A percentile compares a stretch with the other conserved stretches of the same genome.
Conservation (phyloP, 2,113 vertebrate genomes). For the Plectropomus leopardus region DNA sequence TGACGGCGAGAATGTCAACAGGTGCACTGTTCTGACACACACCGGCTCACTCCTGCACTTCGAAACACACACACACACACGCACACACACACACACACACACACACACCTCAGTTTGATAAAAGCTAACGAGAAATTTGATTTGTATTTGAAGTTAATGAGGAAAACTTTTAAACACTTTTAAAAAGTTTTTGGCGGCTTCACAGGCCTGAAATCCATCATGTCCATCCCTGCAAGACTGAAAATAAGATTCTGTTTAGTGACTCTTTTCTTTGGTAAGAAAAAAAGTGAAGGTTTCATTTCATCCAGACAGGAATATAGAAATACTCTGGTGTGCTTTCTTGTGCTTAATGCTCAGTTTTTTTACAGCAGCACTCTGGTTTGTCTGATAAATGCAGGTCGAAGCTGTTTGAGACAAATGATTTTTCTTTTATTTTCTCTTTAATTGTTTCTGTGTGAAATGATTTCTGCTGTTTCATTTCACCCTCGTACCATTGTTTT, state of each 20-base stretch:
- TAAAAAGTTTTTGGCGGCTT: constrained; percentile 40
- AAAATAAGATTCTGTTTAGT: background rate
- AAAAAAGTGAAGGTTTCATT: background rate
- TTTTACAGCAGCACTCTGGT: background rate
- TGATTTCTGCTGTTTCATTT: background rate
- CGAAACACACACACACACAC: constrained; percentile 21
- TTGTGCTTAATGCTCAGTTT: too few species aligned
- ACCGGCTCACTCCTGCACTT: constrained; percentile 29
- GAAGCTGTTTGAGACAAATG: background rate
- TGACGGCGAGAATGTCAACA: constrained; percentile 81
- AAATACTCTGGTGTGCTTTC: background rate
- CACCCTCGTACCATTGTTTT: background rate
- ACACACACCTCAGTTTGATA: constrained; percentile 68
- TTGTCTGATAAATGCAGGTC: background rate
- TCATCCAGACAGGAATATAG: background rate
- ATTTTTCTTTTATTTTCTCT: background rate
- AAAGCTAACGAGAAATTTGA: constrained; percentile 75
- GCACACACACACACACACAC: constrained; percentile 11
- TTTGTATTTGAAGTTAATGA: constrained; percentile 75
- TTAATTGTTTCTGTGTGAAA: background rate
- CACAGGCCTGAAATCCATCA: background rate
- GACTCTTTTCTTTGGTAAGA: background rate
- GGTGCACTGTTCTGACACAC: constrained; percentile 72
- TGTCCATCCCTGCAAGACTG: background rate
- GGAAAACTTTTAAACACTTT: constrained; percentile 70